Conservation (phyloP, 2,888 invertebrate genomes). For the Oeneis ivallda region DNA sequence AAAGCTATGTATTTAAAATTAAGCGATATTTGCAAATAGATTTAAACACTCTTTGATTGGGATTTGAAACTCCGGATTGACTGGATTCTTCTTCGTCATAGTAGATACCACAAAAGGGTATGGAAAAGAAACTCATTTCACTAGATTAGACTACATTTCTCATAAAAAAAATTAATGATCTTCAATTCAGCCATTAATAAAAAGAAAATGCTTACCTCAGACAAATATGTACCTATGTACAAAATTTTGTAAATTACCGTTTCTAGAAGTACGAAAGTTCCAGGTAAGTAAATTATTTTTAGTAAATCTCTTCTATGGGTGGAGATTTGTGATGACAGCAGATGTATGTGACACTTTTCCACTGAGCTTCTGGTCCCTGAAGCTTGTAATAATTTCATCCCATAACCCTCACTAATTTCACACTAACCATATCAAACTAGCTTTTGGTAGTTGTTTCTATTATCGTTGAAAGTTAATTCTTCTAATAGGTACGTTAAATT, state of each 20-base stretch:
- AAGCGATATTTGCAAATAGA: too few species aligned
- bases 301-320: background rate
- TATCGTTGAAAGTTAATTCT: too few species aligned
- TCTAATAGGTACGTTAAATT: too few species aligned
- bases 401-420: background rate
- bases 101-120: background rate
- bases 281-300: background rate
- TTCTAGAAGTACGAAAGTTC: background rate
- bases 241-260: background rate
- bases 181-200: background rate
- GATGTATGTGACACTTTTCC: background rate
- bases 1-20: too few species aligned
- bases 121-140: conserved; percentile 4
- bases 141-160: background rate
- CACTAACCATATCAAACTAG: too few species aligned
- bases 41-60: too few species aligned
- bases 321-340: background rate
- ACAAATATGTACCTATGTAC: background rate
- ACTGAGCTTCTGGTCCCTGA: background rate
- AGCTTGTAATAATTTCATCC: background rate
- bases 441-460: too few species aligned
- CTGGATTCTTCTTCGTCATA: background rate
- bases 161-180: background rate
- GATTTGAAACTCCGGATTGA: background rate
- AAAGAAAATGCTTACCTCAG: background rate